Base-by-base conservation (phyloP, 1,140 invertebrate genomes). In the Saxidomus purpurata region DNA sequence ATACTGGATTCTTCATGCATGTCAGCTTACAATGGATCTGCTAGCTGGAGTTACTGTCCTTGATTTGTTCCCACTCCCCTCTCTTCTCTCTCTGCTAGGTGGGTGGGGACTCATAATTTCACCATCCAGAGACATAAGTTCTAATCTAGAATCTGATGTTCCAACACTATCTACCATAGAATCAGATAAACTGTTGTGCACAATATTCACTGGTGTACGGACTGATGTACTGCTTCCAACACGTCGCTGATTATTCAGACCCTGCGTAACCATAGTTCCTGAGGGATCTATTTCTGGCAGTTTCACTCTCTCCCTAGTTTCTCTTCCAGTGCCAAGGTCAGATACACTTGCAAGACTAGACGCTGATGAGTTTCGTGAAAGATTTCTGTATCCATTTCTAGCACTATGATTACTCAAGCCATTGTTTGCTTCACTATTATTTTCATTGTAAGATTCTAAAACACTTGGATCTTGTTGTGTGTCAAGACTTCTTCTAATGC, bases 201-300 rank as follows among this genome's bases (percentile, higher is more conserved):
- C 85, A 31, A 77, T 43, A 49, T 61, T 77, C 0, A 79, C 71
- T 28, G 85, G 71, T 28, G 85, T 87, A 47, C n/a, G 38, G 1
- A 25, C 31, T n/a, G 59, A 49, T 22, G 38, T 11, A 61, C 69
- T 49, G 74, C 67, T 77, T 19, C 52, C 59, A 8, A 19, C 25
- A 9, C 55, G 52, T 74, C 38, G 67, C 15, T 81, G 43, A 49
- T 89, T 89, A 59, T 82, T 89, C 34, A 89, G 22, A 19, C 87
- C 77, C 47, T 89, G 87, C 6, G 87, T 89, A n/a, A 89, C 77
- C 19, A 89, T 43, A 17, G 63, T 69, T n/a, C 87, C 87, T 22
- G 87, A 47, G 55, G 87, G 87, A 38, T 89, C 87, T 69, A 89
- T 89, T 67, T 89, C 87, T 36, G 87, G 87, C 61, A 89, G 49